Evolutionary conservation across 2,797 vertebrate species (phyloP).

Genomic region (Phrynocephalus forsythii): DNA sequence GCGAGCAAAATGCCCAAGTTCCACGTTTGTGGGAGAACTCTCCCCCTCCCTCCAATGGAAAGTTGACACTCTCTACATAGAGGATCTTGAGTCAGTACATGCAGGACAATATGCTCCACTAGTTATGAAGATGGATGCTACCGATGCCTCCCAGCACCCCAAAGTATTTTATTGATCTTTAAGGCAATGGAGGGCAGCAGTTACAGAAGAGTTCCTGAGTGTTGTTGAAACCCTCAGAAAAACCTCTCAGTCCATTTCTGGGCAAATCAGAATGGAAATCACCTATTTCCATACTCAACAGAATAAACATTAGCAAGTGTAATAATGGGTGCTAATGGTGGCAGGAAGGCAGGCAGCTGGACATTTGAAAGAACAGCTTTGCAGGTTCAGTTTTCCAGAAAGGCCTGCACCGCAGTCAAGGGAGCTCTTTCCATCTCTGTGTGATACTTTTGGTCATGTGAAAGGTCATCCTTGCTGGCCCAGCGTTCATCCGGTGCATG

Average conservation of each 20-base stretch:
- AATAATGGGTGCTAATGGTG: not conserved
- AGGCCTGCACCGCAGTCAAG: conserved; percentile 66
- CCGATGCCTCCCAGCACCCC: not conserved
- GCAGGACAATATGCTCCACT: not conserved
- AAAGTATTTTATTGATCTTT: not conserved
- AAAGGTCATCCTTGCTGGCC: not conserved
- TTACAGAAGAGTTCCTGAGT: not conserved
- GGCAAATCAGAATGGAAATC: not conserved
- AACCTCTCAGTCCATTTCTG: not conserved
- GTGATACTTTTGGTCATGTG: conserved; percentile 51
- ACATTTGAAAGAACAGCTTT: conserved; percentile 74
- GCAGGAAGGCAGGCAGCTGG: conserved; percentile 73
- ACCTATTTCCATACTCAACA: not conserved
- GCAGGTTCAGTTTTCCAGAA: conserved; percentile 65
- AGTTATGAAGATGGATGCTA: not conserved
- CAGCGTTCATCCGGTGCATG: conserved; percentile 19
- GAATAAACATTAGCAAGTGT: not conserved
- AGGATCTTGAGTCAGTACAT: not conserved
- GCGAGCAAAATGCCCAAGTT: not conserved
- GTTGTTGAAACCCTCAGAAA: not conserved
- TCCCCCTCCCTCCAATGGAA: not conserved
- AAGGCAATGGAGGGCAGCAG: not conserved
- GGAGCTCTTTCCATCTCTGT: conserved; percentile 57
- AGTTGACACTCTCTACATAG: too few relatives aligned
- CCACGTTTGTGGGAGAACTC: not conserved